phyloP scores from a whole-genome alignment of 2,113 vertebrate species.

The Tympanuchus pallidicinctus region DNA sequence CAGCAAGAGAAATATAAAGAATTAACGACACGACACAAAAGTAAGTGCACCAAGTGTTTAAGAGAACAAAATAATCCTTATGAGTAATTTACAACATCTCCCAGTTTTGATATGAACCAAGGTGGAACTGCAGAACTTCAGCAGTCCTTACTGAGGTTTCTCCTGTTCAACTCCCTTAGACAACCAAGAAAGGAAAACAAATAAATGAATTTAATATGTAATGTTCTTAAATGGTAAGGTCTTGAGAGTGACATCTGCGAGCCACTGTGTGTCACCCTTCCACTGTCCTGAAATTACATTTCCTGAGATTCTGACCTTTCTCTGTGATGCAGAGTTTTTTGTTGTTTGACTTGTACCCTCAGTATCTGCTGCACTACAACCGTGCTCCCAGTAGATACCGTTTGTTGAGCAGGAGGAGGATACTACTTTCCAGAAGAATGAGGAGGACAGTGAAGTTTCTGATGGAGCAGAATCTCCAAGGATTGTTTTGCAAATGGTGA shows the following conservation, averaged over 20 bases:
- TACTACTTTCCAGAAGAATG: background rate
- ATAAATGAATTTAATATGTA: background rate
- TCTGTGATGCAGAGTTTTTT: background rate
- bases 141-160: background rate
- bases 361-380: background rate
- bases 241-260: background rate
- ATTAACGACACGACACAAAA: background rate
- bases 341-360: too few relatives aligned
- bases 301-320: background rate
- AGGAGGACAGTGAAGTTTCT: background rate
- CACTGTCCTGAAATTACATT: background rate
- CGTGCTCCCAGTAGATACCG: background rate
- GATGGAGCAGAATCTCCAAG: conserved; percentile 13
- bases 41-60: background rate
- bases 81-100: too few relatives aligned
- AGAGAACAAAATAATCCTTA: background rate
- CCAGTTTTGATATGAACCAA: background rate
- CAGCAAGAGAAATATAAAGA: background rate
- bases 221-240: background rate
- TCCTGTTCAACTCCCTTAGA: background rate
- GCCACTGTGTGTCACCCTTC: background rate
- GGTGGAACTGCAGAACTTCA: background rate
- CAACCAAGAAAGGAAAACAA: background rate
- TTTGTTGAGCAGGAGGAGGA: conserved; percentile 9
- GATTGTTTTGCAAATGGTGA: conserved; percentile 84